Evolutionary conservation across 2,888 invertebrate genomes (phyloP), one percentile per base, ranked within the genome.

Genomic region (Lingula anatina): DNA sequence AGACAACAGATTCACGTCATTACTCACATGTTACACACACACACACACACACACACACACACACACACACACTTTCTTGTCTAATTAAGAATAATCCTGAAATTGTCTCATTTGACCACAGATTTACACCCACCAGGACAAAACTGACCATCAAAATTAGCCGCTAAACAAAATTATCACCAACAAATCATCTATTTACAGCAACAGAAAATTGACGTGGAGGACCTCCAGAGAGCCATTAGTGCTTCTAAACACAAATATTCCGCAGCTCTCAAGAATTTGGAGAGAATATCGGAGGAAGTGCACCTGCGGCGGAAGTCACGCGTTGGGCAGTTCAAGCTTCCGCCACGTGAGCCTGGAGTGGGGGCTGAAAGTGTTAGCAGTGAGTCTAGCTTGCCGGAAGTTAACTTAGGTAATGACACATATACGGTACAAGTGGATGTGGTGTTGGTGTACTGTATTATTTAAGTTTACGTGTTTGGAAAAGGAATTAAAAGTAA

Each of bases 271-370:
- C 81, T 95, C 40, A 86, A 86, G 59, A 86, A 87, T 56, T 81
- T 95, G 26, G 94, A 94, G 75, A 85, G 86, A 61, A 94, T 95
- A 54, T 93, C 93, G 7, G 91, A 93, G 78, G 90, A 92, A 70
- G 93, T 73, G 26, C 73, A 73, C 49, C n/a, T n/a, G n/a, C n/a
- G n/a, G n/a, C n/a, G n/a, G n/a, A 60, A 65, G 46, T 49, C 54
- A 23, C 59, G 71, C 15, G 54, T 53, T 15, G 55, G 55, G 18
- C 46, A 53, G 35, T 61, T 60, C 41, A 41, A 65, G 18, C 50
- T 71, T 47, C 59, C 71, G 9, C 83, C 83, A 3, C 70, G 85
- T 55, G 86, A 87, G 64, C 88, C 88, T 0, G 88, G 88, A 1
- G 88, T 88, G 0, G 88, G 88, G 0, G 87, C 88, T 0, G 88